Evolutionary conservation across 2,888 invertebrate genomes (phyloP).

Genomic region (Tenodera sinensis): DNA sequence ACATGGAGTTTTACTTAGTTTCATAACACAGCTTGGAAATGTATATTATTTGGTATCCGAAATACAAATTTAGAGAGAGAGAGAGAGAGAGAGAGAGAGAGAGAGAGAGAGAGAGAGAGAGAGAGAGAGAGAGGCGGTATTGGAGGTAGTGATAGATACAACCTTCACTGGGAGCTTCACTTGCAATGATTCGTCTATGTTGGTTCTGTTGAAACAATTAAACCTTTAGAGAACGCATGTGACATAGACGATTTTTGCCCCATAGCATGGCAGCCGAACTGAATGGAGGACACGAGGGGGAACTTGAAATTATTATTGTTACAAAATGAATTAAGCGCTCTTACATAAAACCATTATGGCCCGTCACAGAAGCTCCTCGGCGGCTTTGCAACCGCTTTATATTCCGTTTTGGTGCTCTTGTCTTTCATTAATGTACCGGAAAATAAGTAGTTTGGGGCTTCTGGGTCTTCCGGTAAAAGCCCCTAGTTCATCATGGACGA

Average conservation of each 20-base stretch:
- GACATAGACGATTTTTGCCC: neutral
- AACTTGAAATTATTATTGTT: neutral
- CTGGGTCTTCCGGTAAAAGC: neutral
- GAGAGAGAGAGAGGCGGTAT: too few species aligned
- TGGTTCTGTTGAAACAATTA: too few species aligned
- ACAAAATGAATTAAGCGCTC: neutral
- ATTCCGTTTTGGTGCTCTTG: neutral
- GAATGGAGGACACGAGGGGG: neutral
- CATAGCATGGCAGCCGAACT: neutral
- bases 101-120: too few species aligned
- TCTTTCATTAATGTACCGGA: neutral
- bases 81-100: too few species aligned
- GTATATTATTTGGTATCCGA: too few species aligned
- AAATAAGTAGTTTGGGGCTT: neutral
- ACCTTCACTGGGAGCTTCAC: too few species aligned
- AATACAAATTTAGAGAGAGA: too few species aligned
- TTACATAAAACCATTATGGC: neutral
- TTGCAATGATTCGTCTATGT: too few species aligned
- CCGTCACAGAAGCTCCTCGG: neutral
- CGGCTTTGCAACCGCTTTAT: neutral
- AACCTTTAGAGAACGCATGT: neutral
- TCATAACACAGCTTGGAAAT: too few species aligned
- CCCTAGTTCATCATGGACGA: neutral
- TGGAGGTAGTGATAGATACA: too few species aligned
- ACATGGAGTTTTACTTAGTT: too few species aligned